phyloP scores from a whole-genome alignment of 2,888 invertebrate genomes.

The Andrena marginata region DNA sequence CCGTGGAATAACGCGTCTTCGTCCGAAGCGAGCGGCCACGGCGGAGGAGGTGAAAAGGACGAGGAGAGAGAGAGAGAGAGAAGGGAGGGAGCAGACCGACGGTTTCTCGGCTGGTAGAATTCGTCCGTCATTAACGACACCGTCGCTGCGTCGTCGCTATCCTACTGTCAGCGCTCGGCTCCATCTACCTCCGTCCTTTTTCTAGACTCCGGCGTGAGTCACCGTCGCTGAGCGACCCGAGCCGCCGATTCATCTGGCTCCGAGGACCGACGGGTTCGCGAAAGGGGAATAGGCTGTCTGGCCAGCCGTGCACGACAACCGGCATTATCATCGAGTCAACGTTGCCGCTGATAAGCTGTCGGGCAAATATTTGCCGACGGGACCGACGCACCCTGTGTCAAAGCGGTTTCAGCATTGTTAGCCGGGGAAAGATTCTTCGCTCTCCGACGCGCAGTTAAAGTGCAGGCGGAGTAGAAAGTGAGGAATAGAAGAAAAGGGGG shows the following conservation, averaged over 20 bases:
- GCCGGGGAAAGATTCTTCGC: constrained; percentile 37
- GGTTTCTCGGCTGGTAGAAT: not conserved
- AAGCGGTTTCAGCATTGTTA: constrained; percentile 36
- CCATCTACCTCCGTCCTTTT: constrained; percentile 2
- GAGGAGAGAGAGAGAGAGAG: not conserved
- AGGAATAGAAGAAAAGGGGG: constrained; percentile 46
- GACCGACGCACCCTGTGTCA: constrained; percentile 41
- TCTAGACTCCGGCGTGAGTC: not conserved
- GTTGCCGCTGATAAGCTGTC: constrained; percentile 30
- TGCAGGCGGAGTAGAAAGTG: constrained; percentile 8
- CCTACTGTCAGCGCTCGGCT: not conserved
- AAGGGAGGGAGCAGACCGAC: too few relatives aligned
- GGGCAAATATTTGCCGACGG: constrained; percentile 45
- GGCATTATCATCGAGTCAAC: constrained; percentile 37
- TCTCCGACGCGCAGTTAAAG: constrained; percentile 13
- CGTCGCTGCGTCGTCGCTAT: constrained; percentile 20
- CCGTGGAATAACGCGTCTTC: constrained; percentile 54
- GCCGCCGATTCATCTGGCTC: constrained; percentile 3
- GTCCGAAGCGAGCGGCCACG: constrained; percentile 18
- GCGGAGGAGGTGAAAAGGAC: not conserved
- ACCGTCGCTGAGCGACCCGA: not conserved
- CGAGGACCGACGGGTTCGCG: not conserved
- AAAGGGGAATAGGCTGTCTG: constrained; percentile 14
- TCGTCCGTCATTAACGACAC: constrained; percentile 10
- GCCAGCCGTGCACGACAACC: not conserved